Evolutionary conservation across 2,888 invertebrate species (phyloP).

Genomic region (Arge pagana): DNA sequence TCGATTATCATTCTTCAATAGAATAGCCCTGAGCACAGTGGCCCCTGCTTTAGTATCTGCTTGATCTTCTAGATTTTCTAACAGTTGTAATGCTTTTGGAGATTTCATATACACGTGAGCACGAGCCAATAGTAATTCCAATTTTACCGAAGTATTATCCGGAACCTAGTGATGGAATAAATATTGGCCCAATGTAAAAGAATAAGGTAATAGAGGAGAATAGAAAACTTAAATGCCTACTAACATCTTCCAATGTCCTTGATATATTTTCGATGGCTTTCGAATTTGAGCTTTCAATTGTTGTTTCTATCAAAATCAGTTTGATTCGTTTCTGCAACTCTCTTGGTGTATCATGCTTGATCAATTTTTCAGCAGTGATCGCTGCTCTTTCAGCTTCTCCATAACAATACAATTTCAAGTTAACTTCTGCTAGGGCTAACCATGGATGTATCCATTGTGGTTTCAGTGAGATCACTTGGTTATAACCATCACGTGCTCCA

Average conservation of each 20-base stretch:
- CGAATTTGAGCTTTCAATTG: constrained; percentile 56
- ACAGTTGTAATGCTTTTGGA: constrained; percentile 50
- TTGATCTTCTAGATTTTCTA: constrained; percentile 50
- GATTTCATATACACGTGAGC: constrained; percentile 57
- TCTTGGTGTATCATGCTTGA: constrained; percentile 46
- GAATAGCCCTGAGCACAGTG: constrained; percentile 60
- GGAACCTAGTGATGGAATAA: constrained; percentile 36
- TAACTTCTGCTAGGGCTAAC: constrained; percentile 59
- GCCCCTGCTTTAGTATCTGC: constrained; percentile 38
- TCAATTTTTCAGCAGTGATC: constrained; percentile 51
- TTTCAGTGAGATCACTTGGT: constrained; percentile 54
- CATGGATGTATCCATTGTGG: constrained; percentile 59
- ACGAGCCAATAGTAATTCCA: constrained; percentile 46
- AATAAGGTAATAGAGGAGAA: constrained; percentile 8
- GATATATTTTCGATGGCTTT: constrained; percentile 59
- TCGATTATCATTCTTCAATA: constrained; percentile 60
- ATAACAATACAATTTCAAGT: constrained; percentile 61
- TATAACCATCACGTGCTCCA: constrained; percentile 62
- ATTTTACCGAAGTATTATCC: constrained; percentile 29
- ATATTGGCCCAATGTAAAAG: constrained; percentile 16
- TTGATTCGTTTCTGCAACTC: constrained; percentile 44
- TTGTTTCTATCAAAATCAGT: constrained; percentile 52
- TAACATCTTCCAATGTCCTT: constrained; percentile 53
- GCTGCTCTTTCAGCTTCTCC: constrained; percentile 59
- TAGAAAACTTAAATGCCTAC: constrained; percentile 3